Conservation (phyloP, 1,140 invertebrate species). For the Aricia agestis region DNA sequence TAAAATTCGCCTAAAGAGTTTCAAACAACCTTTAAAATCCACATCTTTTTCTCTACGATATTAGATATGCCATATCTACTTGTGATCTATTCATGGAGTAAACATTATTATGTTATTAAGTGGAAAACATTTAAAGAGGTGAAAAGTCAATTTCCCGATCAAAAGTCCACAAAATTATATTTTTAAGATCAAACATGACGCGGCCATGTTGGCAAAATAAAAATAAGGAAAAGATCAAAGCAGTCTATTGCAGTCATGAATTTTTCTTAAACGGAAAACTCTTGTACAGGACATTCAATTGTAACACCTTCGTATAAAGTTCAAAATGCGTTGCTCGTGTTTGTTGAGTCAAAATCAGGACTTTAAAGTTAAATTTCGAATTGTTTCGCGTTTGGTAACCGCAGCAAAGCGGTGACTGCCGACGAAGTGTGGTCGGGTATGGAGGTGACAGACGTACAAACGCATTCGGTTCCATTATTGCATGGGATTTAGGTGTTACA, state of each 20-base stretch:
- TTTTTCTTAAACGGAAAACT: background rate
- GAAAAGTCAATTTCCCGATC: background rate
- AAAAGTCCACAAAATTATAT: background rate
- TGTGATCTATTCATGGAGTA: too few species aligned
- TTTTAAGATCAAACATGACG: background rate
- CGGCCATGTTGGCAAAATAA: background rate
- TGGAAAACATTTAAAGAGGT: background rate
- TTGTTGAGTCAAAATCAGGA: background rate
- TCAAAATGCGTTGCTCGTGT: background rate
- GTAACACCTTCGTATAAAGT: background rate
- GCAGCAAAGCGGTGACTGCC: background rate
- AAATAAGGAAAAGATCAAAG: slow-evolving; percentile 1
- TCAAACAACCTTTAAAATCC: too few species aligned
- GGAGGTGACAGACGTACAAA: too few species aligned
- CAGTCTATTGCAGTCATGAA: background rate
- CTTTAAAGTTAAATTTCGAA: background rate
- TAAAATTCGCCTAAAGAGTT: too few species aligned
- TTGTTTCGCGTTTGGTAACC: background rate
- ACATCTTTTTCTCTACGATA: too few species aligned
- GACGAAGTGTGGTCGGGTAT: background rate
- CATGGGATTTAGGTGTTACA: too few species aligned
- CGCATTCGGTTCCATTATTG: too few species aligned
- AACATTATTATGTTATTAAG: background rate
- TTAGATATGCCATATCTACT: too few species aligned
- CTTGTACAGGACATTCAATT: background rate